A percentile compares a stretch with the other conserved stretches of the same genome.
Conservation (phyloP, 1,140 invertebrate genomes). For the Homalodisca vitripennis region DNA sequence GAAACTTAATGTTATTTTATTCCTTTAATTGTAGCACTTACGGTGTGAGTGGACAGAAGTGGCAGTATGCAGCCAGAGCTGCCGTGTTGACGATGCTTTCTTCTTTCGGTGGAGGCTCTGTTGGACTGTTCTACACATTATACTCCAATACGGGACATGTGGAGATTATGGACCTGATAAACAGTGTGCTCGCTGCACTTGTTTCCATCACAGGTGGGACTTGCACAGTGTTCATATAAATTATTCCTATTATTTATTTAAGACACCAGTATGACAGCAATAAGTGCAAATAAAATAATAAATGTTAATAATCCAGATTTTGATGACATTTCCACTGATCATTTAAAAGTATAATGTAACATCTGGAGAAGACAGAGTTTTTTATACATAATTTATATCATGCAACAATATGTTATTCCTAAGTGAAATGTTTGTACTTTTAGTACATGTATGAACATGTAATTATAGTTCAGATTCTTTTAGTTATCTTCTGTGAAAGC, state of each 20-base stretch:
- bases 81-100: conserved; percentile 87
- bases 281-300: conserved; percentile 17
- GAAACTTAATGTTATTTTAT: conserved; percentile 1
- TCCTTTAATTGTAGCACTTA: conserved; percentile 76
- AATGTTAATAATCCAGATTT: background rate
- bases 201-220: conserved; percentile 78
- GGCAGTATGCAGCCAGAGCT: conserved; percentile 85
- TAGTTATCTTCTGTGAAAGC: too few species aligned
- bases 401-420: too few species aligned
- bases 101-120: conserved; percentile 82
- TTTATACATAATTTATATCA: too few species aligned
- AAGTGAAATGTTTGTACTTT: too few species aligned
- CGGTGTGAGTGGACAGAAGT: conserved; percentile 70
- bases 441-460: too few species aligned
- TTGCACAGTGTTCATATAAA: too few species aligned
- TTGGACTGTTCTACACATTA: conserved; percentile 67
- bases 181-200: conserved; percentile 82
- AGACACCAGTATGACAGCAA: conserved; percentile 13
- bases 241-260: too few species aligned
- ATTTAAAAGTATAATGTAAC: too few species aligned
- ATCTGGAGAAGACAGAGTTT: too few species aligned
- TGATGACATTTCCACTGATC: too few species aligned
- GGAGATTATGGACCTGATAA: conserved; percentile 83
- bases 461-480: too few species aligned
- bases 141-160: conserved; percentile 68